These are phyloP conservation scores for Montipora foliosa DNA, from an alignment of 64 coral and sea anemone species.

Conservation along the genomic window DNA sequence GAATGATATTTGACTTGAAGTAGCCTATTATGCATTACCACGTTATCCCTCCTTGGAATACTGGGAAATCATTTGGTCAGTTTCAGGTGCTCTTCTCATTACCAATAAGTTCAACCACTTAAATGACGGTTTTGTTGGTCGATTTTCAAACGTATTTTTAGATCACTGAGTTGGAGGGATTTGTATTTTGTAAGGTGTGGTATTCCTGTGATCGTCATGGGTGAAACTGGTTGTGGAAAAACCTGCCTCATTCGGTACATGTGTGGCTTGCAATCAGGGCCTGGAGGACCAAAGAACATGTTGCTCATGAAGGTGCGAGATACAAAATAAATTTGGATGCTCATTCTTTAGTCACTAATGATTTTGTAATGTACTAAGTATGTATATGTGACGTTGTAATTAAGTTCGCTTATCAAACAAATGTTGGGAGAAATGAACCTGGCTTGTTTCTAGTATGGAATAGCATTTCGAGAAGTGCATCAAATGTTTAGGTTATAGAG, in stretches of 20 bases:
- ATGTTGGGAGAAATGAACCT: neutral
- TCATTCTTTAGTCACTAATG: neutral
- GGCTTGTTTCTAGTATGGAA: too few species aligned
- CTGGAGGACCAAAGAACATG: slow-evolving; percentile 79
- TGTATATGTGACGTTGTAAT: neutral
- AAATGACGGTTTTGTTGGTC: too few species aligned
- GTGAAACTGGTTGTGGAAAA: slow-evolving; percentile 83
- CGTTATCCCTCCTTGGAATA: too few species aligned
- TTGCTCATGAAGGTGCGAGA: slow-evolving; percentile 73
- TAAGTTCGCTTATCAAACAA: neutral
- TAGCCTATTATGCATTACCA: too few species aligned
- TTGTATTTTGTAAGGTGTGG: slow-evolving; percentile 47
- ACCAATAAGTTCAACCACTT: too few species aligned
- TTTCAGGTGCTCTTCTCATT: too few species aligned
- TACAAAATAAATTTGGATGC: neutral
- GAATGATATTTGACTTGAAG: too few species aligned
- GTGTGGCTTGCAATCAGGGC: slow-evolving; percentile 74
- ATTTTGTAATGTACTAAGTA: too few species aligned
- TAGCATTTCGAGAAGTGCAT: too few species aligned
- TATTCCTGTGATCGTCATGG: slow-evolving; percentile 84
- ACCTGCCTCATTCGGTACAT: slow-evolving; percentile 77
- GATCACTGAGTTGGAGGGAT: neutral
- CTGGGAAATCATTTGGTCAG: too few species aligned
- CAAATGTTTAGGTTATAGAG: too few species aligned
- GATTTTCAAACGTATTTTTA: neutral